These are phyloP conservation scores for Lagenorhynchus albirostris DNA, from an alignment of 2,113 vertebrate genomes.

Conservation along the genomic window DNA sequence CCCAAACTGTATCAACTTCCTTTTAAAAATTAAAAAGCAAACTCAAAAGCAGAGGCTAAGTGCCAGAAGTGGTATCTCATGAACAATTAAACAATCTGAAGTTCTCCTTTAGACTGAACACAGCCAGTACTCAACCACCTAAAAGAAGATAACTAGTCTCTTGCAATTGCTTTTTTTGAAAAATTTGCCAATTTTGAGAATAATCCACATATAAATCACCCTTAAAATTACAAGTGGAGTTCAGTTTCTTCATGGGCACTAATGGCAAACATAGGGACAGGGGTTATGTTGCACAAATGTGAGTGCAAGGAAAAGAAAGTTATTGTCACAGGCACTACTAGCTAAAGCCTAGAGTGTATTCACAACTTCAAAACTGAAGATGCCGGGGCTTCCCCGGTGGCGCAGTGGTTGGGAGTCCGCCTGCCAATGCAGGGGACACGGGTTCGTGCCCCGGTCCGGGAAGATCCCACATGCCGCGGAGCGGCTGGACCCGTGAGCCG, in stretches of 20 bases:
- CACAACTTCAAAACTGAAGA: background rate
- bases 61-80: background rate
- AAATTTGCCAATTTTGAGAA: background rate
- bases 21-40: constrained; percentile 37
- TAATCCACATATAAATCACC: background rate
- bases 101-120: background rate
- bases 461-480: no score
- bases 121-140: background rate
- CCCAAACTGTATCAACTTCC: background rate
- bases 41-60: background rate
- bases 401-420: no score
- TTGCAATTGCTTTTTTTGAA: background rate
- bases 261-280: background rate
- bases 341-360: background rate
- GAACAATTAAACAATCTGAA: constrained; percentile 17
- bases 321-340: background rate
- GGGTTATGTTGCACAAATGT: background rate
- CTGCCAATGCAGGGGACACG: no score
- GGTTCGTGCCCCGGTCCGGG: no score
- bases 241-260: background rate
- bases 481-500: no score
- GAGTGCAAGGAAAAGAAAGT: background rate
- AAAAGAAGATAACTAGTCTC: background rate
- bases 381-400: no score
- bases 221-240: background rate